Conservation (phyloP, 1,140 invertebrate genomes). For the Sarcophaga bullata region DNA sequence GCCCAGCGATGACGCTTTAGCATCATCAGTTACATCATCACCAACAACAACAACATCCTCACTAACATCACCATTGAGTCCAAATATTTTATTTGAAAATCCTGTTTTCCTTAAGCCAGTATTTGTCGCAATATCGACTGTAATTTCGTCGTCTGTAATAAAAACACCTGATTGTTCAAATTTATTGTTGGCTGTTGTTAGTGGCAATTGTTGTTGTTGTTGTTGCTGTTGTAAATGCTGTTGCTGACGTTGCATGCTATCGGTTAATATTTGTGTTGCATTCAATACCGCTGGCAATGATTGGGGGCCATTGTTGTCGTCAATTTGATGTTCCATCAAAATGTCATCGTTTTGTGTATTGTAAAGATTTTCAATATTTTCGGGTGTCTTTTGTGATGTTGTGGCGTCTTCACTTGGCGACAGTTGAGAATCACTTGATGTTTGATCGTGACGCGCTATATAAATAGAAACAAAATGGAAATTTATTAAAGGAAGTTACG, state of each 20-base stretch:
- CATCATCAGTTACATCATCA: neutral
- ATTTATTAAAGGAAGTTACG: neutral
- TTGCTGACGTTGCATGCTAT: neutral
- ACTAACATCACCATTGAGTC: conserved; percentile 45
- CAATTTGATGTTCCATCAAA: conserved; percentile 14
- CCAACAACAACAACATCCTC: neutral
- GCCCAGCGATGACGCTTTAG: neutral
- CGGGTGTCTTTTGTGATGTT: conserved; percentile 42
- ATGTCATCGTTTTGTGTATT: conserved; percentile 25
- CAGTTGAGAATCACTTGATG: conserved; percentile 64
- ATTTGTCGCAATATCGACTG: conserved; percentile 72
- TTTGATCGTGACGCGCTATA: conserved; percentile 63
- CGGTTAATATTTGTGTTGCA: conserved; percentile 42
- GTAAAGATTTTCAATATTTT: conserved; percentile 33
- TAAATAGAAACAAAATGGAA: conserved; percentile 34
- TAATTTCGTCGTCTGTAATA: conserved; percentile 69
- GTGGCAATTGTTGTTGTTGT: neutral
- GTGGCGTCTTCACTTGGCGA: conserved; percentile 56
- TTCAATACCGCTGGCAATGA: conserved; percentile 57
- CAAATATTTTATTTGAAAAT: conserved; percentile 70
- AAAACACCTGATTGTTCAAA: conserved; percentile 62
- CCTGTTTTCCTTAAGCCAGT: conserved; percentile 75
- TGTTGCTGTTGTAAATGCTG: neutral
- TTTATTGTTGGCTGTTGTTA: conserved; percentile 39
- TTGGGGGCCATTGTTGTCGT: conserved; percentile 51